Evolutionary conservation across 2,113 vertebrate genomes (phyloP).

Genomic region (Circaetus cinerascens): DNA sequence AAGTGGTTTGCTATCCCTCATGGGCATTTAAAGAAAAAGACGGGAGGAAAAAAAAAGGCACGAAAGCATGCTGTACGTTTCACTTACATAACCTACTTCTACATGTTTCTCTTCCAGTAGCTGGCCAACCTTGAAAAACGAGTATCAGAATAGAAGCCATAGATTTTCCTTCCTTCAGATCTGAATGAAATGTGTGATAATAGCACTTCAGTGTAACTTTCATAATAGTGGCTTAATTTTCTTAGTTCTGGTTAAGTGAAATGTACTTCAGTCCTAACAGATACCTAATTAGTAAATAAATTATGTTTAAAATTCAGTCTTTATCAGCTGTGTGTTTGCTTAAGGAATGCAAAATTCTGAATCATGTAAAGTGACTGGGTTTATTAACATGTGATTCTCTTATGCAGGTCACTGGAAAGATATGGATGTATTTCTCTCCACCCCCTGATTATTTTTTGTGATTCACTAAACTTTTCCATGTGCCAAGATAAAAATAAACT

Average conservation of each 20-base stretch:
- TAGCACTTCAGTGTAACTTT: not conserved
- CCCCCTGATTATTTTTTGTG: not conserved
- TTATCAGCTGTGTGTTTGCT: not conserved
- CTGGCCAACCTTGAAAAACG: not conserved
- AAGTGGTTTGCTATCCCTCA: not conserved
- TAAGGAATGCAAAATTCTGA: not conserved
- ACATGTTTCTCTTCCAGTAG: not conserved
- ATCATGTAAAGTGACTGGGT: not conserved
- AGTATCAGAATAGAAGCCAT: not conserved
- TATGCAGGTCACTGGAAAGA: constrained; percentile 29
- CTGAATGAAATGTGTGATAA: not conserved
- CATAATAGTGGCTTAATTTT: not conserved
- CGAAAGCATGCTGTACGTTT: not conserved
- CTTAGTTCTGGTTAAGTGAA: not conserved
- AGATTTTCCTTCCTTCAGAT: not conserved
- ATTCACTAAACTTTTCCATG: constrained; percentile 40
- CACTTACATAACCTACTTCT: not conserved
- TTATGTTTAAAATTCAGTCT: not conserved
- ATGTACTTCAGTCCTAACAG: not conserved
- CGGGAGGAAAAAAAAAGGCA: not conserved
- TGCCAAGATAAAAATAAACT: constrained; percentile 39
- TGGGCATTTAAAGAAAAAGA: not conserved
- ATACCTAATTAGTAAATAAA: not conserved
- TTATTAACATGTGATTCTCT: constrained; percentile 22
- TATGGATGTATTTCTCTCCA: not conserved